Conservation (phyloP, 2,113 vertebrate species). For the Hoplias malabaricus region DNA sequence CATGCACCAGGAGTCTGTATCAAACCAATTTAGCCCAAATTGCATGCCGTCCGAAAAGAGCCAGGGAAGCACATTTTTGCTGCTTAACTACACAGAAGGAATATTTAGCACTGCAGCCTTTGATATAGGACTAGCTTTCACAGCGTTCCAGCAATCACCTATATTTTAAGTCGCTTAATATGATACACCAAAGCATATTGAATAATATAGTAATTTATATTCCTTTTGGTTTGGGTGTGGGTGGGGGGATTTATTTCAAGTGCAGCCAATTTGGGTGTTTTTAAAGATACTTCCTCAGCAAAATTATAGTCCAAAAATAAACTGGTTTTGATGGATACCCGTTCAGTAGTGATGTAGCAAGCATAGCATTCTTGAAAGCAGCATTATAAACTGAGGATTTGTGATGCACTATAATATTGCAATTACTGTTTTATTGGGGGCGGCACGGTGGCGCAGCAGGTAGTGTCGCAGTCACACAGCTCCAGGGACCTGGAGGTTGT, state of each 20-base stretch:
- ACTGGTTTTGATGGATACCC: not conserved
- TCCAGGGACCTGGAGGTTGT: no score
- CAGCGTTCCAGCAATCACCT: conserved; percentile 49
- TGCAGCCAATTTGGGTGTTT: not conserved
- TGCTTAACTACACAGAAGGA: conserved; percentile 65
- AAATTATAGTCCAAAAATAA: not conserved
- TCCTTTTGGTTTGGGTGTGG: conserved; percentile 53
- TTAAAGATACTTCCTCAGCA: not conserved
- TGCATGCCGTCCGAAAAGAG: conserved; percentile 60
- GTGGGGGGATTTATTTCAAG: conserved; percentile 53
- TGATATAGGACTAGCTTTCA: conserved; percentile 59
- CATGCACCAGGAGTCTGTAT: conserved; percentile 57
- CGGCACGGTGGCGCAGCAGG: no score
- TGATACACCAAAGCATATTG: conserved; percentile 60
- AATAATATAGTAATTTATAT: conserved; percentile 67
- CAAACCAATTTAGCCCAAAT: conserved; percentile 68
- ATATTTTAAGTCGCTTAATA: conserved; percentile 58
- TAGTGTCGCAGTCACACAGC: no score
- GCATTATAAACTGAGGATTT: not conserved
- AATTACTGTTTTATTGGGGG: no score
- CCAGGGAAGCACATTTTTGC: conserved; percentile 59
- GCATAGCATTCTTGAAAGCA: not conserved
- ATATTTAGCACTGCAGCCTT: conserved; percentile 63
- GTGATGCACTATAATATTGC: no score
- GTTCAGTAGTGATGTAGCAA: not conserved